A percentile compares a stretch with the other conserved stretches of the same genome.
These are phyloP conservation scores for Metridium senile DNA, from an alignment of 92 coral and sea anemone species.

Conservation along the genomic window DNA sequence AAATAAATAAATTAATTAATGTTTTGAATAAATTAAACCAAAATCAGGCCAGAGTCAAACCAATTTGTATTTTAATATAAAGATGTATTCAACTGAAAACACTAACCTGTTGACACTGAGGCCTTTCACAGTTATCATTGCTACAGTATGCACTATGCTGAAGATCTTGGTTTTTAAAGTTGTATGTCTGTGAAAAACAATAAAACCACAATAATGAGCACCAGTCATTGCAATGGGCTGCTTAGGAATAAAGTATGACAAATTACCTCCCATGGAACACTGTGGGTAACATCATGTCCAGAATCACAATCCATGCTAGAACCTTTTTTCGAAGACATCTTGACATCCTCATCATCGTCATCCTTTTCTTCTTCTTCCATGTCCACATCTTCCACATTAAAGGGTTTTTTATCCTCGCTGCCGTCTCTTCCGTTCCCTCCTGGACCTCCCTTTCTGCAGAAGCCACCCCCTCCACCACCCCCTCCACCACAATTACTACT, in stretches of 20 bases:
- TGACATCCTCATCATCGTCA: slow-evolving; percentile 13
- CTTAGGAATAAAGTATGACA: not conserved
- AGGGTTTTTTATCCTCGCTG: slow-evolving; percentile 27
- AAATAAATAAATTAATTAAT: no score
- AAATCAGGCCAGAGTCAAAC: no score
- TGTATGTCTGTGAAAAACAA: not conserved
- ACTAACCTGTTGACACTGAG: slow-evolving; percentile 47
- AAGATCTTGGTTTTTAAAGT: slow-evolving; percentile 33
- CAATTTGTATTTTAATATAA: no score
- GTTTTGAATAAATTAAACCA: no score
- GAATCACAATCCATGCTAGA: slow-evolving; percentile 23
- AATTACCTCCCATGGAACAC: slow-evolving; percentile 24
- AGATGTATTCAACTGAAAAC: no score
- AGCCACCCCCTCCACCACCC: slow-evolving; percentile 48
- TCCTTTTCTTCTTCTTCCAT: slow-evolving; percentile 58
- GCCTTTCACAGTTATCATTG: slow-evolving; percentile 19
- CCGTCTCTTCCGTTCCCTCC: slow-evolving; percentile 39
- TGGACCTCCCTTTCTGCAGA: slow-evolving; percentile 3
- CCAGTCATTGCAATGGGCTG: not conserved
- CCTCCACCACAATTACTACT: slow-evolving; percentile 20
- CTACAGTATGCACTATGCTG: slow-evolving; percentile 63
- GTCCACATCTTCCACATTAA: slow-evolving; percentile 27
- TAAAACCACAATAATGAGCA: not conserved
- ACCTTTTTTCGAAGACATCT: slow-evolving; percentile 5
- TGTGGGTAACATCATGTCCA: not conserved